Evolutionary conservation across 2,888 invertebrate genomes (phyloP).

Genomic region (Notocelia uddmanniana): DNA sequence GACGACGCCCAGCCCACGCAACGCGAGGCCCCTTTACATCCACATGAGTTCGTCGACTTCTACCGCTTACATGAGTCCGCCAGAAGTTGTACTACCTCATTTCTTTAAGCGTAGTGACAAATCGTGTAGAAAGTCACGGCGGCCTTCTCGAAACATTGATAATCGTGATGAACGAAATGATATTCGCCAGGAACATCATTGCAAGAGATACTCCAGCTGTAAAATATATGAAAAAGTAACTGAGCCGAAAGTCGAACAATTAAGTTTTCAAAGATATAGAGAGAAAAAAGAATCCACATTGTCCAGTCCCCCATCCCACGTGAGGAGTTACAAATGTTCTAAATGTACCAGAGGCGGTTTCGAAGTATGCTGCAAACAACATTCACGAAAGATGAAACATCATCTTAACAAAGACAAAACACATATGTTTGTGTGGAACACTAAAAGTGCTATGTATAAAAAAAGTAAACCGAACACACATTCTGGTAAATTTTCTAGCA

Average conservation of each 20-base stretch:
- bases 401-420: conserved; percentile 48
- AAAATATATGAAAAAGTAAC: conserved; percentile 30
- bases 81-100: conserved; percentile 74
- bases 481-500: conserved; percentile 24
- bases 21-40: conserved; percentile 65
- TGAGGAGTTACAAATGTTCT: conserved; percentile 50
- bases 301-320: conserved; percentile 32
- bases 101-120: conserved; percentile 61
- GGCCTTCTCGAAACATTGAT: conserved; percentile 51
- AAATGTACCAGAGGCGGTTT: conserved; percentile 50
- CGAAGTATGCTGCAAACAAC: conserved; percentile 49
- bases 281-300: conserved; percentile 26
- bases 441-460: conserved; percentile 31
- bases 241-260: conserved; percentile 2
- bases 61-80: conserved; percentile 83
- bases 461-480: conserved; percentile 57
- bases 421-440: conserved; percentile 11
- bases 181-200: conserved; percentile 49
- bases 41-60: conserved; percentile 83
- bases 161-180: conserved; percentile 49
- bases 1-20: conserved; percentile 68
- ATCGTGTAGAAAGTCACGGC: conserved; percentile 55
- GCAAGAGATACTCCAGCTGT: conserved; percentile 54
- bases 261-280: conserved; percentile 34
- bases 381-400: conserved; percentile 50